phyloP scores from a whole-genome alignment of 2,888 invertebrate species.

The Gerosis bhagava region DNA sequence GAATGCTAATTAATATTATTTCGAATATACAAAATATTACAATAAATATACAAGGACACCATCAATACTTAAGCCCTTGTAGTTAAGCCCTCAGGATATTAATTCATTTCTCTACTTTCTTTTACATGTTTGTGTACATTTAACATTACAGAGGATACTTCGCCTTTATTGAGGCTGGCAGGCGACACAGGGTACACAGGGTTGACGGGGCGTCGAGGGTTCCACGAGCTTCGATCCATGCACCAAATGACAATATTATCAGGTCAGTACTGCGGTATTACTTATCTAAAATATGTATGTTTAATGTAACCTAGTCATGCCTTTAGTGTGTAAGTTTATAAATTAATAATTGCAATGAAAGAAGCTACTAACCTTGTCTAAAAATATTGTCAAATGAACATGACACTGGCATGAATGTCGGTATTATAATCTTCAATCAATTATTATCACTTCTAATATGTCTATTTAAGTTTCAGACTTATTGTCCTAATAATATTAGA shows the following conservation, averaged over 20 bases:
- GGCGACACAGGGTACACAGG: slow-evolving; percentile 85
- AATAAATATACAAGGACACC: too few species aligned
- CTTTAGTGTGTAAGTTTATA: slow-evolving; percentile 8
- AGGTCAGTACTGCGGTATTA: slow-evolving; percentile 76
- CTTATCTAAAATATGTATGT: not conserved
- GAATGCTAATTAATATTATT: too few species aligned
- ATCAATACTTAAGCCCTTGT: too few species aligned
- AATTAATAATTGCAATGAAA: slow-evolving; percentile 11
- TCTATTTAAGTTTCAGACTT: too few species aligned
- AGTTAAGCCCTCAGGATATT: too few species aligned
- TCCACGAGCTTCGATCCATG: slow-evolving; percentile 83
- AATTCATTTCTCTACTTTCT: too few species aligned
- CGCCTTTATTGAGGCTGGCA: slow-evolving; percentile 93
- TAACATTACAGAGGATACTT: slow-evolving; percentile 93
- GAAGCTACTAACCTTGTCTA: slow-evolving; percentile 14
- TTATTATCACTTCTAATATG: too few species aligned
- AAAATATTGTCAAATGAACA: slow-evolving; percentile 19
- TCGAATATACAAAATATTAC: too few species aligned
- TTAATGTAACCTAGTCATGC: not conserved
- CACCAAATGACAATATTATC: slow-evolving; percentile 88
- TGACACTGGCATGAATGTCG: slow-evolving; percentile 16
- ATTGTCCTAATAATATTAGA: too few species aligned
- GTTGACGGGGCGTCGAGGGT: slow-evolving; percentile 79
- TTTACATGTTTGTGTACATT: too few species aligned
- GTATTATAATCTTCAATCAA: not conserved